Conservation (phyloP, 2,797 vertebrate genomes). For the Fistularia commersonii region DNA sequence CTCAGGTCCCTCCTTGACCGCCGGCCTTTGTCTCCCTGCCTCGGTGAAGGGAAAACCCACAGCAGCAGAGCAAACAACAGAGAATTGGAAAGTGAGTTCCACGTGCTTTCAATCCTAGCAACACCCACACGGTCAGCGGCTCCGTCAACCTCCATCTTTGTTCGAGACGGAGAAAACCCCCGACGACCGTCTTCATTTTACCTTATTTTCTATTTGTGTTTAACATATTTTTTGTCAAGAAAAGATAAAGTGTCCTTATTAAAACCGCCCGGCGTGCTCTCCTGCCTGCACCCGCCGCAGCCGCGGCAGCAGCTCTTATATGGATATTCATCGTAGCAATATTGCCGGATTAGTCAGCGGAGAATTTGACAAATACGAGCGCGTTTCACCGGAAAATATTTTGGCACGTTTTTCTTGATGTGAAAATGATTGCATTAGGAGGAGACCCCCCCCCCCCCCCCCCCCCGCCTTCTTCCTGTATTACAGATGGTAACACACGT, state of each 20-base stretch:
- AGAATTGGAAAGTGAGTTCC: no score
- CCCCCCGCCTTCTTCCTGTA: no score
- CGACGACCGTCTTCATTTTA: slow-evolving; percentile 72
- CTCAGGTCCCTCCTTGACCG: no score
- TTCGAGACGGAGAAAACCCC: no score
- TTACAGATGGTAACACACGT: slow-evolving; percentile 6
- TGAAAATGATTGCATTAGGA: slow-evolving; percentile 74
- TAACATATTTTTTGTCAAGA: slow-evolving; percentile 75
- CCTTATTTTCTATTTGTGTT: neutral
- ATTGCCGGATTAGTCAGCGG: slow-evolving; percentile 65
- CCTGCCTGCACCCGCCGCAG: slow-evolving; percentile 6
- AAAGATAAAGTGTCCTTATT: slow-evolving; percentile 71
- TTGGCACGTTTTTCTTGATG: slow-evolving; percentile 65
- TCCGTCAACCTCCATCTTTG: no score
- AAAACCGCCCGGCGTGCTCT: slow-evolving; percentile 18
- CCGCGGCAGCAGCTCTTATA: slow-evolving; percentile 43
- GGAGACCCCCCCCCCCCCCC: slow-evolving; percentile 24
- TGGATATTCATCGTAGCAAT: slow-evolving; percentile 69
- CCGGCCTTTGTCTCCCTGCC: no score
- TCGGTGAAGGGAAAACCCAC: no score
- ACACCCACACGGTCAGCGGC: no score
- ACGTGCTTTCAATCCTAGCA: no score
- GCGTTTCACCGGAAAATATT: slow-evolving; percentile 62
- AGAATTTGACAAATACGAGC: slow-evolving; percentile 67
- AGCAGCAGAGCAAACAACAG: no score